Evolutionary conservation across 2,797 vertebrate species (phyloP).

Genomic region (Tamandua tetradactyla): DNA sequence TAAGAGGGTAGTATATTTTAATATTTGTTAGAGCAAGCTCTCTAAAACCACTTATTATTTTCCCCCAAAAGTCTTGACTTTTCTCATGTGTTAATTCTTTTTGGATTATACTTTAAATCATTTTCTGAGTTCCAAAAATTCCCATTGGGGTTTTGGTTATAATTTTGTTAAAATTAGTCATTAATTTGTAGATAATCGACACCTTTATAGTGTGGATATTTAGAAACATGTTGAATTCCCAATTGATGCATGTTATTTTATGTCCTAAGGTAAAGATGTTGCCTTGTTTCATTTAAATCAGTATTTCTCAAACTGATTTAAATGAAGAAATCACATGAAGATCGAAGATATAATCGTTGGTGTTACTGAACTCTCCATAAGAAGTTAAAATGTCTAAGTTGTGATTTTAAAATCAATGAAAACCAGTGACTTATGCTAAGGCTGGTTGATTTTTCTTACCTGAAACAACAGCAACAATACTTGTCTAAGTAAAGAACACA

Average conservation of each 20-base stretch:
- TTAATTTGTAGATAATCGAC: neutral
- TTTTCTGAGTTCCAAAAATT: neutral
- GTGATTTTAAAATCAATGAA: neutral
- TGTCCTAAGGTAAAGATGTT: neutral
- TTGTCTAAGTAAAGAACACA: neutral
- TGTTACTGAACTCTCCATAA: neutral
- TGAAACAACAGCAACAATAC: neutral
- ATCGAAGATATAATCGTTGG: neutral
- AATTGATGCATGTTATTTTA: neutral
- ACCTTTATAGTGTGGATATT: neutral
- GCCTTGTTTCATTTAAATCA: neutral
- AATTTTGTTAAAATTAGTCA: neutral
- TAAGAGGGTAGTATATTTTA: no score
- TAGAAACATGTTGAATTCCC: neutral
- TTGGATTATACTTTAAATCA: neutral
- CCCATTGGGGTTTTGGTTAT: neutral
- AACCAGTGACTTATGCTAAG: neutral
- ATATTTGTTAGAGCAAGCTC: no score
- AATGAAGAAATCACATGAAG: no score
- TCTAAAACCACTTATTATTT: neutral
- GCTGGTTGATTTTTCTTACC: neutral
- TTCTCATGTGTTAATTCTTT: neutral
- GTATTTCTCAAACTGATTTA: neutral
- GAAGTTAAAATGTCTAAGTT: conserved; percentile 2
- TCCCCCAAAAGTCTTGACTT: neutral